Base-by-base conservation (phyloP, 2,888 invertebrate species). In the Salticus scenicus region DNA sequence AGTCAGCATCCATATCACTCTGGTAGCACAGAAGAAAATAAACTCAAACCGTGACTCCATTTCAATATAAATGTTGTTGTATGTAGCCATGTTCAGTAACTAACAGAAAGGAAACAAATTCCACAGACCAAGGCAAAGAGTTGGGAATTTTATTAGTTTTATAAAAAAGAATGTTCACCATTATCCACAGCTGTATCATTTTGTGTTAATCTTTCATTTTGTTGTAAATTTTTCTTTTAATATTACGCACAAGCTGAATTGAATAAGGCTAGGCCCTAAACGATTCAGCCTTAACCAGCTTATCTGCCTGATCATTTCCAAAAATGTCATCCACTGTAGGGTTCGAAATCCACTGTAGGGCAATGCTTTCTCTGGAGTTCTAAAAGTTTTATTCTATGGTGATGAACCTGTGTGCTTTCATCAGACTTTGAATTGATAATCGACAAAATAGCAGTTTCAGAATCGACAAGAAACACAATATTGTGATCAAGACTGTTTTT, bases 131-230 rank as follows among this genome's bases (percentile, higher is more conserved):
- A 57, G 4, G 57, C 2, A 57, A n/a, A 0, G 57, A 57, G 20
- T n/a, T 57, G 57, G 57, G 57, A 20, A 57, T 4, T 7, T n/a
- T 57, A 57, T n/a, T 57, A 57, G 1, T 7, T 57, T 57, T n/a
- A n/a, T 57, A n/a, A 20, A 57, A 20, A 8, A 57, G 20, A 4
- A n/a, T n/a, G 4, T n/a, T 57, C 57, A 14, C 27, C 4, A 8
- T 24, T 57, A 57, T 20, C 20, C 57, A 57, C 57, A 57, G 57
- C 27, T 57, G 57, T n/a, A 57, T 57, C 57, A 57, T 0, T 57
- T n/a, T 1, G 27, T 8, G n/a, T 10, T 0, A 24, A 0, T 57
- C 27, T 2, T n/a, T 57, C 20, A 57, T 10, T n/a, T 57, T 57
- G 20, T n/a, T 57, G 27, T 57, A 57, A n/a, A 57, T 24, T 8